Evolutionary conservation across 2,888 invertebrate genomes (phyloP).

Genomic region (Lacanobia wlatinum): DNA sequence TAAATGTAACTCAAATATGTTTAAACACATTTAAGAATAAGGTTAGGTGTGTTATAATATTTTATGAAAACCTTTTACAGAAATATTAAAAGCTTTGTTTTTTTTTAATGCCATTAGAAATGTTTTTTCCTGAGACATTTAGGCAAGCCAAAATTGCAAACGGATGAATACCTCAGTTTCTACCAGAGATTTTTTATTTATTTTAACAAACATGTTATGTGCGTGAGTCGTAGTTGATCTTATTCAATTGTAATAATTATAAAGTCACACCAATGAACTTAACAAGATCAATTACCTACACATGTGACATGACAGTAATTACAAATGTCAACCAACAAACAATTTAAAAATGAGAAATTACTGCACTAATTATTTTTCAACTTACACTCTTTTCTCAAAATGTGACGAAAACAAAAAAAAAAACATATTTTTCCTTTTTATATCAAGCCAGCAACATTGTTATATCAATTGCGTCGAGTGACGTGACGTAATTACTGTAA

Average conservation of each 20-base stretch:
- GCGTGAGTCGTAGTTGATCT: neutral
- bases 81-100: neutral
- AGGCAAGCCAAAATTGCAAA: neutral
- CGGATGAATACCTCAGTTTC: neutral
- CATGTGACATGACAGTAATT: conserved; percentile 25
- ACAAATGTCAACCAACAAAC: conserved; percentile 26
- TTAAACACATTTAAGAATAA: neutral
- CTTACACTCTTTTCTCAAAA: conserved; percentile 15
- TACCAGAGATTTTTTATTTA: neutral
- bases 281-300: conserved; percentile 19
- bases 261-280: conserved; percentile 26
- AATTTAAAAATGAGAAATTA: conserved; percentile 31
- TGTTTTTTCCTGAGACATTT: neutral
- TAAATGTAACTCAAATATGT: neutral
- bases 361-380: conserved; percentile 11
- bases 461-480: conserved; percentile 70
- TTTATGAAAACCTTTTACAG: no score
- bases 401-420: conserved; percentile 38
- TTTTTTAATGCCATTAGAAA: no score
- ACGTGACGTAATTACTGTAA: conserved; percentile 84
- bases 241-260: conserved; percentile 10
- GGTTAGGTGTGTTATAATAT: no score
- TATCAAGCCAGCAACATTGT: conserved; percentile 46
- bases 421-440: conserved; percentile 24
- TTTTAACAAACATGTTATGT: neutral